Evolutionary conservation across 1,140 invertebrate genomes (phyloP).

Genomic region (Sinella curviseta): DNA sequence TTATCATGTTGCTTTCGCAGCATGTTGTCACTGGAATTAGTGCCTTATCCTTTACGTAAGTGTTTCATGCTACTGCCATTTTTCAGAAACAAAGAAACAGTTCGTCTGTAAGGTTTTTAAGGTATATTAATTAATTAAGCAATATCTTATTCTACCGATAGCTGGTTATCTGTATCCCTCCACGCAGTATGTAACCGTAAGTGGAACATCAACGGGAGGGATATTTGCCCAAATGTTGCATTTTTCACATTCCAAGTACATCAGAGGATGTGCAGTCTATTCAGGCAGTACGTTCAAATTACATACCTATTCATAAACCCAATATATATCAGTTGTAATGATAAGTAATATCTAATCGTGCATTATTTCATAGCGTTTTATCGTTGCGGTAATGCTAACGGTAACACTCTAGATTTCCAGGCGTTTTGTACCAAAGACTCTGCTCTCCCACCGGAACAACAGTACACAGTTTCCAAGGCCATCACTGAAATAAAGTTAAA

Average conservation of each 20-base stretch:
- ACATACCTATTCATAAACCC: not conserved
- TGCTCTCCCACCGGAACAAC: not conserved
- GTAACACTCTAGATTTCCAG: not conserved
- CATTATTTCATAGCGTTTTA: not conserved
- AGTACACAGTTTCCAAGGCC: not conserved
- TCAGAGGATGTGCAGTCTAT: not conserved
- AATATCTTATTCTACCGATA: not conserved
- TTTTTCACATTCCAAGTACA: not conserved
- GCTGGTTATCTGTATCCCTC: not conserved
- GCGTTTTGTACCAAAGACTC: not conserved
- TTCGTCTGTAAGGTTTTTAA: not conserved
- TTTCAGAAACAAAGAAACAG: not conserved
- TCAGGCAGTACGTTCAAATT: not conserved
- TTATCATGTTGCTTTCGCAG: not conserved
- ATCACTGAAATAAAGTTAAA: not conserved
- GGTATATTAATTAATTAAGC: not conserved
- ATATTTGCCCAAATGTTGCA: not conserved
- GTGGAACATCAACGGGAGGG: not conserved
- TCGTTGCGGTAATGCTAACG: not conserved
- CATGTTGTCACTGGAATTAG: slow-evolving; percentile 2
- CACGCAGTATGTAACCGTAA: not conserved
- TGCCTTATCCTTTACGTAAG: slow-evolving; percentile 9
- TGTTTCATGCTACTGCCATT: not conserved
- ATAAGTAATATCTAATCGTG: not conserved
- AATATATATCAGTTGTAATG: not conserved